Evolutionary conservation across 1,140 invertebrate species (phyloP), one percentile per base, ranked within the genome.

Genomic region (Cherax destructor): DNA sequence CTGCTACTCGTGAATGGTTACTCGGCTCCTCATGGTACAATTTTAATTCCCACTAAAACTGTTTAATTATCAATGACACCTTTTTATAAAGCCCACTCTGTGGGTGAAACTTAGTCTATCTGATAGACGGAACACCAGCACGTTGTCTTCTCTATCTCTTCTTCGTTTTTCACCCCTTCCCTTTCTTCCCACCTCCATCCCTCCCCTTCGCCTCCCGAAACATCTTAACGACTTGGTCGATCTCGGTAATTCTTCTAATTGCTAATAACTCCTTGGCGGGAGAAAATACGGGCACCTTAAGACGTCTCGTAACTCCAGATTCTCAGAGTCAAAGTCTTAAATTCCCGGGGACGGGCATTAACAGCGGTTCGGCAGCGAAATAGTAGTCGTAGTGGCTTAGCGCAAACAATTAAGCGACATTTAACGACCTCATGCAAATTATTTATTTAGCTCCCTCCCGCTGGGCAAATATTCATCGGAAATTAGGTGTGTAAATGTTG

Each of bases 191-290:
- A 56, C 49, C 30, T 49, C 21, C 30, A n/a, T 72, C 41, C 30
- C n/a, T 49, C 47, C 9, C 59, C 3, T 72, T 18, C 61, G 61
- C 69, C 83, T 65, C 81, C 61, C 61, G 11, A 6, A 21, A 7
- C 69, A 7, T 74, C 69, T 21, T 74, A 74, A 74, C 69, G 69
- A 74, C 69, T 21, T 74, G 24, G 69, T 21, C 69, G 69, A 74
- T 24, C 69, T 30, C 11, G 18, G 69, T 74, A 24, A 74, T 74
- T 74, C 69, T 74, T 74, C 69, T 74, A 74, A 74, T 74, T 74
- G 18, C 69, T 74, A 74, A 74, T 74, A 74, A 74, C 69, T 74
- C 24, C 69, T 74, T 74, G n/a, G 7, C 6, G 5, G n/a, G n/a
- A 30, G n/a, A 74, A 74, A 74, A 74, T 74, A 74, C n/a, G 21